phyloP scores from a whole-genome alignment of 2,113 vertebrate genomes.

The Apistogramma diplotaenia region DNA sequence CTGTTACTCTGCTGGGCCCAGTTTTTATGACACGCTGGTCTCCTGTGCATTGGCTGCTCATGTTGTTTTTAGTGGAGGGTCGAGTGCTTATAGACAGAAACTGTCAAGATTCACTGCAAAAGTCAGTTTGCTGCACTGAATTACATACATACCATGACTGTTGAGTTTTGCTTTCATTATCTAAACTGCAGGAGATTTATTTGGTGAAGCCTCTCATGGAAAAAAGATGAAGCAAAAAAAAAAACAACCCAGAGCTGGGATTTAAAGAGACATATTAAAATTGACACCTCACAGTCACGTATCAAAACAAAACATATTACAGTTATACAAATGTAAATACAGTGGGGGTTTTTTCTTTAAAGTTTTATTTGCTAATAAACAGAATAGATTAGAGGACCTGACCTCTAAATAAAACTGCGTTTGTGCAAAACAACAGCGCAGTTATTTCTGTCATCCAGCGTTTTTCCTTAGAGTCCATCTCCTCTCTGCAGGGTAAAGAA shows the following conservation, averaged over 20 bases:
- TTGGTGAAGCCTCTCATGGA: neutral
- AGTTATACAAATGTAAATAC: neutral
- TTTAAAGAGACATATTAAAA: neutral
- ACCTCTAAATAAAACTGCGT: neutral
- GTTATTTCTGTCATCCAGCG: slow-evolving; percentile 13
- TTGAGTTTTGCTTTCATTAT: slow-evolving; percentile 2
- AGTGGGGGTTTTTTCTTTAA: neutral
- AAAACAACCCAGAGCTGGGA: neutral
- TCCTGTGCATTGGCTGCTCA: neutral
- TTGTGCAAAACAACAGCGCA: slow-evolving; percentile 15
- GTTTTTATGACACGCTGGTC: slow-evolving; percentile 25
- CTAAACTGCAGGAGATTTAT: neutral
- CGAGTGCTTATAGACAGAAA: slow-evolving; percentile 26
- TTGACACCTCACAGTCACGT: neutral
- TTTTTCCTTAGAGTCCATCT: slow-evolving; percentile 27
- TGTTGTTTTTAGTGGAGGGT: slow-evolving; percentile 32
- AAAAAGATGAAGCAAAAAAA: neutral
- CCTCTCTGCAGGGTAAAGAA: slow-evolving; percentile 17
- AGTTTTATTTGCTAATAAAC: neutral
- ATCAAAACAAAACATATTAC: neutral
- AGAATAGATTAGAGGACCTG: too few species aligned
- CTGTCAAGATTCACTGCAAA: slow-evolving; percentile 6
- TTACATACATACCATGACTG: neutral
- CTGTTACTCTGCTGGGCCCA: neutral
- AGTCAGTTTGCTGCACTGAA: slow-evolving; percentile 7